Percentiles rank a stretch among this genome's conserved stretches.
Conservation (phyloP, 1,140 invertebrate species). For the Lordiphosa stackelbergi region DNA sequence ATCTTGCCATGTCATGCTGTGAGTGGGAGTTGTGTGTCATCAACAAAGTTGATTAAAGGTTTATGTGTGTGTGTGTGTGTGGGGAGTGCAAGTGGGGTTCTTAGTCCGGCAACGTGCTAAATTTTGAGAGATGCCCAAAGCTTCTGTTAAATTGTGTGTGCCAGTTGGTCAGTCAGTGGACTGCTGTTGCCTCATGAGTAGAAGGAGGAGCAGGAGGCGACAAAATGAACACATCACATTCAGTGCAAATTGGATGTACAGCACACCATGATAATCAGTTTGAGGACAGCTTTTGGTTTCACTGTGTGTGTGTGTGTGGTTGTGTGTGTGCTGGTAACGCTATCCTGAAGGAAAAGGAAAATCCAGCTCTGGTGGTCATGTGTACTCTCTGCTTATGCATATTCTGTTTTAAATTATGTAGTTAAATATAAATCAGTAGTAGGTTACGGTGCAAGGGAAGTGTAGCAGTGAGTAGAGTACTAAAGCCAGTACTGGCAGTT, state of each 20-base stretch:
- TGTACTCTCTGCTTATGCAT: too few relatives aligned
- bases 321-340: slow-evolving; percentile 24
- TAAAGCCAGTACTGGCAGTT: too few relatives aligned
- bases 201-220: neutral
- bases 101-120: slow-evolving; percentile 45
- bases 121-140: slow-evolving; percentile 69
- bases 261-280: slow-evolving; percentile 46
- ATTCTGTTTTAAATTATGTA: too few relatives aligned
- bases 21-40: slow-evolving; percentile 24
- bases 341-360: slow-evolving; percentile 34
- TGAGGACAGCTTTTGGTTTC: slow-evolving; percentile 33
- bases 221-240: slow-evolving; percentile 41
- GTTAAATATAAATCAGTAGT: too few relatives aligned
- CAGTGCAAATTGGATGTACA: slow-evolving; percentile 34
- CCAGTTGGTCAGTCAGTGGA: slow-evolving; percentile 30
- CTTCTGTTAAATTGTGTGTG: slow-evolving; percentile 51
- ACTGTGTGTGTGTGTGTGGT: slow-evolving; percentile 12
- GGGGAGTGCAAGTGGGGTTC: slow-evolving; percentile 7
- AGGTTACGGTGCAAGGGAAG: neutral
- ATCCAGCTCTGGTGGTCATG: neutral
- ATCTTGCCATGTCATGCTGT: slow-evolving; percentile 53
- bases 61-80: slow-evolving; percentile 9
- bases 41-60: slow-evolving; percentile 2
- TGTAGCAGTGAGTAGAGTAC: too few relatives aligned
- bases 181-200: slow-evolving; percentile 17